These are phyloP conservation scores for Morinoia aosen DNA, from an alignment of 2,888 invertebrate species.

Conservation along the genomic window DNA sequence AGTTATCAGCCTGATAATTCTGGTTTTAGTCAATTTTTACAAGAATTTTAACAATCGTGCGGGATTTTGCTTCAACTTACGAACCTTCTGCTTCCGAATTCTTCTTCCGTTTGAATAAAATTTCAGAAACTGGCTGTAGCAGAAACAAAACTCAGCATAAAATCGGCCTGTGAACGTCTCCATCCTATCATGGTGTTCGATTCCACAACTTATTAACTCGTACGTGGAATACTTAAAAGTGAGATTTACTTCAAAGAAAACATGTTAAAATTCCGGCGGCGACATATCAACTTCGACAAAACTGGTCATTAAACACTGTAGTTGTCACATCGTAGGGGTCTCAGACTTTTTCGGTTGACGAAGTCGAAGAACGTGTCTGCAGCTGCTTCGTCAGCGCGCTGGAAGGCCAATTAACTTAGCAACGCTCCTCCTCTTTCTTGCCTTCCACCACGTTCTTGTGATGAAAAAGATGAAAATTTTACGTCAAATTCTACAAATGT, in stretches of 20 bases:
- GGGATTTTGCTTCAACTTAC: background rate
- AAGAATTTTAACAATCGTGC: background rate
- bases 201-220: background rate
- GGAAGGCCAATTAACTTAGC: too few relatives aligned
- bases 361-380: background rate
- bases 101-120: background rate
- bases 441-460: background rate
- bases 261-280: background rate
- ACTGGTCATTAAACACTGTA: background rate
- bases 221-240: background rate
- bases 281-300: background rate
- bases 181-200: background rate
- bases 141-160: background rate
- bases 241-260: background rate
- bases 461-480: background rate
- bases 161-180: background rate
- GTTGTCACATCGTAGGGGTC: background rate
- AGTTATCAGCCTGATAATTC: background rate
- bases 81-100: background rate
- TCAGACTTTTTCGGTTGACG: background rate
- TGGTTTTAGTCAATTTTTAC: background rate
- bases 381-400: background rate
- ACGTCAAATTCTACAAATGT: background rate
- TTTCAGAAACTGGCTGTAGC: background rate
- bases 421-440: background rate